Conservation (phyloP, 2,797 vertebrate genomes). For the Pangasius krempfi region DNA sequence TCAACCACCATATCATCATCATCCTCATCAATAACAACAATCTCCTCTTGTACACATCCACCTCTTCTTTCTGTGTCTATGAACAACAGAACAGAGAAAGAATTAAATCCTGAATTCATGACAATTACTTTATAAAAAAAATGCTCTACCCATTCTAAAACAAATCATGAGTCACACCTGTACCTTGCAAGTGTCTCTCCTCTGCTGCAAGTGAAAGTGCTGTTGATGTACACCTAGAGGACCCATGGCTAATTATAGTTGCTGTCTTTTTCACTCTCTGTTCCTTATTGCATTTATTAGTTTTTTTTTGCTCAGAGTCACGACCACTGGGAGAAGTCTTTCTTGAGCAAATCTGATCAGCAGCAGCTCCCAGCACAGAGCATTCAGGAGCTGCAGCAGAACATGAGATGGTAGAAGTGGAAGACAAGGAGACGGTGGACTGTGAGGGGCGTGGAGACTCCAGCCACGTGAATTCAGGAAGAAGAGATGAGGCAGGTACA, state of each 20-base stretch:
- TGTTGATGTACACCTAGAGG: constrained; percentile 35
- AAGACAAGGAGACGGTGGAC: constrained; percentile 9
- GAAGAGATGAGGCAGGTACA: constrained; percentile 53
- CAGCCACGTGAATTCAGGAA: constrained; percentile 40
- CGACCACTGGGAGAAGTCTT: background rate
- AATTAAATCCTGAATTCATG: background rate
- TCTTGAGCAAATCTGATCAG: background rate
- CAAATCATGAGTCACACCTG: constrained; percentile 13
- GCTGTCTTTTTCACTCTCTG: constrained; percentile 19
- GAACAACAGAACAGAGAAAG: background rate
- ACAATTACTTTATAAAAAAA: background rate
- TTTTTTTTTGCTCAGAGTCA: constrained; percentile 8
- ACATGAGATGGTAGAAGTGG: constrained; percentile 19
- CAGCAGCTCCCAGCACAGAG: constrained; percentile 2
- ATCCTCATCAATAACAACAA: constrained; percentile 70
- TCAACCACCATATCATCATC: constrained; percentile 61
- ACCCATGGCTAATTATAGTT: constrained; percentile 12
- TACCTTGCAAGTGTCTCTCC: background rate
- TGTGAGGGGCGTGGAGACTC: constrained; percentile 37
- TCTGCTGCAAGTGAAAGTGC: background rate
- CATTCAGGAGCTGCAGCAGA: constrained; percentile 28
- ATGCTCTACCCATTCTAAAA: background rate
- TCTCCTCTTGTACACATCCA: constrained; percentile 54
- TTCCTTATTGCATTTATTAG: constrained; percentile 7
- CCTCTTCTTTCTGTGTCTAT: constrained; percentile 22